Base-by-base conservation (phyloP, 2,888 invertebrate species). In the Tyria jacobaeae region DNA sequence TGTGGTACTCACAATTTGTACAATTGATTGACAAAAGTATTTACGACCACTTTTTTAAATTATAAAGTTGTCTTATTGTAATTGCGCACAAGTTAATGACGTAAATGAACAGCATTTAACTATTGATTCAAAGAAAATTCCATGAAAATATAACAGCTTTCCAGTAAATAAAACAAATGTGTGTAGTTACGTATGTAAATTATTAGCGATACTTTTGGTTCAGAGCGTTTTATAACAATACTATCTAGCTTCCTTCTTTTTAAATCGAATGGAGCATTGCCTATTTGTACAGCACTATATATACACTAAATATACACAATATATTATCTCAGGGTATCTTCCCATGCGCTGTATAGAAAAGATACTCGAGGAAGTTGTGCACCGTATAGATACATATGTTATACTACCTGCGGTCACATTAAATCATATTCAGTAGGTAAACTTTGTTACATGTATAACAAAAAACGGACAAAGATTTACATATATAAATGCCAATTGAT, bases 261-360 rank as follows among this genome's bases (percentile, higher is more conserved):
- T 60, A 58, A 51, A 59, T 25, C 39, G 64, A 75, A 73, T 66
- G 58, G 62, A 53, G 71, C 64, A 70, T 64, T 62, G n/a, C n/a
- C n/a, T n/a, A n/a, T n/a, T n/a, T n/a, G n/a, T n/a, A n/a, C n/a
- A n/a, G n/a, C n/a, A n/a, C n/a, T n/a, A n/a, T n/a, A n/a, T n/a
- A n/a, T n/a, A n/a, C n/a, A n/a, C n/a, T n/a, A n/a, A n/a, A n/a
- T n/a, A n/a, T n/a, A n/a, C n/a, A n/a, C n/a, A n/a, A n/a, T n/a
- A n/a, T n/a, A n/a, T n/a, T n/a, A n/a, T 66, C 62, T 27, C 34
- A 54, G 53, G 56, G 27, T 37, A 48, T 53, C 34, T 15, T 17
- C 25, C 15, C 10, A 24, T 58, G 31, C 48, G 21, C 25, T 60
- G 25, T 37, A 10, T 21, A 21, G 3, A 10, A 44, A 12, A 54